Evolutionary conservation across 2,888 invertebrate genomes (phyloP).

Genomic region (Acrobasis suavella): DNA sequence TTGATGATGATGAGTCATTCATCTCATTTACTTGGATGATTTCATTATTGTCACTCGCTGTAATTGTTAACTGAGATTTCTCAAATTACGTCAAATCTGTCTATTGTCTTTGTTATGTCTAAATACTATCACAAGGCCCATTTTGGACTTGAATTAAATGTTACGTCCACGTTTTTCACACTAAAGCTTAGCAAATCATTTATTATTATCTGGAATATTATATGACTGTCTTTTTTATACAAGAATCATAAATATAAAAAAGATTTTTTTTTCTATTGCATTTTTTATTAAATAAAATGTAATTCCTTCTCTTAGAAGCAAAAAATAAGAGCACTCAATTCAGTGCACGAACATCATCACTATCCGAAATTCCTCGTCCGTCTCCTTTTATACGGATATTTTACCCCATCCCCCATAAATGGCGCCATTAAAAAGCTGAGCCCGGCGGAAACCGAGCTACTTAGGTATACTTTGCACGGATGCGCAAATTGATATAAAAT

Average conservation of each 20-base stretch:
- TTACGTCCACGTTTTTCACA: not conserved
- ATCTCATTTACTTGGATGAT: conserved; percentile 1
- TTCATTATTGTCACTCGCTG: not conserved
- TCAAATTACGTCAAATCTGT: not conserved
- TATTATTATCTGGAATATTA: not conserved
- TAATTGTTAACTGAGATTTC: not conserved
- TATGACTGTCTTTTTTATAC: not conserved
- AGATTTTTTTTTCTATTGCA: not conserved
- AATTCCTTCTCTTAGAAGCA: not conserved
- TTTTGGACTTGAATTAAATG: not conserved
- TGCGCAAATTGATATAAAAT: conserved; percentile 79
- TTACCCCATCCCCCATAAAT: conserved; percentile 66
- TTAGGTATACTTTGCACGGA: conserved; percentile 77
- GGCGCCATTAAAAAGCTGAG: conserved; percentile 72
- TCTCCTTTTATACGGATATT: conserved; percentile 64
- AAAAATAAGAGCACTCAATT: conserved; percentile 40
- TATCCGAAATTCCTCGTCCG: conserved; percentile 57
- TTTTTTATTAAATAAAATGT: not conserved
- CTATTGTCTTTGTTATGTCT: not conserved
- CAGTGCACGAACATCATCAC: conserved; percentile 52
- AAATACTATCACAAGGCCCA: not conserved
- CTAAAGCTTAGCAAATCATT: not conserved
- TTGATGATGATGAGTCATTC: conserved; percentile 8
- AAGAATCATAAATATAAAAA: not conserved
- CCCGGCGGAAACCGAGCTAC: conserved; percentile 59